A percentile compares a stretch with the other conserved stretches of the same genome.
Conservation (phyloP, 1,140 invertebrate genomes). For the Drosophila cardini region DNA sequence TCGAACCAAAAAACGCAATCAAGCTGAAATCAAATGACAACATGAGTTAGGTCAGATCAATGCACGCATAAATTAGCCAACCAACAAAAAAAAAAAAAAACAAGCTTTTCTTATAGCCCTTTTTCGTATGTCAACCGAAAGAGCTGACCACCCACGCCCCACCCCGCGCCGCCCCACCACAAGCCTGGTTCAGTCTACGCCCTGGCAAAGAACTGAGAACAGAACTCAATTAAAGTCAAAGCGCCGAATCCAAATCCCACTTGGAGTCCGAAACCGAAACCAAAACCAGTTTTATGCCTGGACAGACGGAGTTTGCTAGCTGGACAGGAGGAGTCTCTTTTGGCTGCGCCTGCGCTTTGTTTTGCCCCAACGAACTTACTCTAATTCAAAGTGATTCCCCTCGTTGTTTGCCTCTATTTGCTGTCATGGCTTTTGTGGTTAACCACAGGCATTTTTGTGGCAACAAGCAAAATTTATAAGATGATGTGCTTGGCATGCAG, state of each 20-base stretch:
- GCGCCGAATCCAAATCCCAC: slow-evolving; percentile 49
- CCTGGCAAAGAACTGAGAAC: slow-evolving; percentile 22
- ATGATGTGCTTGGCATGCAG: slow-evolving; percentile 75
- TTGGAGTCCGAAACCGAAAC: background rate
- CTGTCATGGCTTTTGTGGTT: slow-evolving; percentile 59
- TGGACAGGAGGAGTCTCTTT: background rate
- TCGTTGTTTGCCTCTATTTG: background rate
- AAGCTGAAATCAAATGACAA: slow-evolving; percentile 61
- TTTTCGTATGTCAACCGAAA: slow-evolving; percentile 20
- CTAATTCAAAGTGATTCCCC: slow-evolving; percentile 47
- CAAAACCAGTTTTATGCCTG: slow-evolving; percentile 30
- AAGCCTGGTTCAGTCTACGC: slow-evolving; percentile 43
- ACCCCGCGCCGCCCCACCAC: background rate
- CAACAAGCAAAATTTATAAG: slow-evolving; percentile 79
- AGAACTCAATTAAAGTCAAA: slow-evolving; percentile 54
- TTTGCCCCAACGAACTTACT: slow-evolving; percentile 44
- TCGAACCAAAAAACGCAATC: slow-evolving; percentile 48
- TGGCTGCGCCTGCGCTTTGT: slow-evolving; percentile 47
- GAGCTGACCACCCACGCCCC: slow-evolving; percentile 14
- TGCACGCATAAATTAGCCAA: slow-evolving; percentile 72
- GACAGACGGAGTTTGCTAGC: slow-evolving; percentile 8
- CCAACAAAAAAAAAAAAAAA: background rate
- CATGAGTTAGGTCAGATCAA: slow-evolving; percentile 43
- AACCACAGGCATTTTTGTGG: slow-evolving; percentile 72
- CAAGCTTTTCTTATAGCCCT: background rate